Conservation (phyloP, 1,140 invertebrate genomes). For the Zaprionus tsacasi region DNA sequence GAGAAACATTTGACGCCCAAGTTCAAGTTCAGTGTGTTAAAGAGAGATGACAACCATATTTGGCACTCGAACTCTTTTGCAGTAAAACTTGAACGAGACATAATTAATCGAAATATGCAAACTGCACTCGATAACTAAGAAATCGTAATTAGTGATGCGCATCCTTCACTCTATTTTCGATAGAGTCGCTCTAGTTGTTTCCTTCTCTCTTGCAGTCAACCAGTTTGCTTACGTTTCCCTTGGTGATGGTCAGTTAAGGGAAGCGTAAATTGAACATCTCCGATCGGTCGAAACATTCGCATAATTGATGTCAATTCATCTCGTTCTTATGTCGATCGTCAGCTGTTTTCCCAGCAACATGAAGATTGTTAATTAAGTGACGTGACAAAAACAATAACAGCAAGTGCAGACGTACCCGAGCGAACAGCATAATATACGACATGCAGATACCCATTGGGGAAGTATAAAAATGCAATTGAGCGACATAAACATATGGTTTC, state of each 20-base stretch:
- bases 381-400: conserved; percentile 19
- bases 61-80: background rate
- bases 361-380: conserved; percentile 34
- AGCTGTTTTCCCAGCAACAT: conserved; percentile 26
- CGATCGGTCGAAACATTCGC: conserved; percentile 50
- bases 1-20: conserved; percentile 30
- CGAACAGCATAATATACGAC: background rate
- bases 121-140: background rate
- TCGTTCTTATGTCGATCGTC: conserved; percentile 13
- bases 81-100: too few species aligned
- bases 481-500: background rate
- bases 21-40: conserved; percentile 45
- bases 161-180: conserved; percentile 26
- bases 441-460: conserved; percentile 12
- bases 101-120: background rate
- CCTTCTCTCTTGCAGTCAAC: background rate
- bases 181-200: background rate
- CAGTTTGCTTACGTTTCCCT: conserved; percentile 33
- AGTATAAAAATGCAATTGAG: background rate
- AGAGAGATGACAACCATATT: conserved; percentile 19
- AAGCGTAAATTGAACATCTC: conserved; percentile 39
- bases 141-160: background rate
- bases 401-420: conserved; percentile 22
- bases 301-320: conserved; percentile 73
- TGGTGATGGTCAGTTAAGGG: conserved; percentile 68